Base-by-base conservation (phyloP, 2,797 vertebrate species). In the Phoebastria nigripes region DNA sequence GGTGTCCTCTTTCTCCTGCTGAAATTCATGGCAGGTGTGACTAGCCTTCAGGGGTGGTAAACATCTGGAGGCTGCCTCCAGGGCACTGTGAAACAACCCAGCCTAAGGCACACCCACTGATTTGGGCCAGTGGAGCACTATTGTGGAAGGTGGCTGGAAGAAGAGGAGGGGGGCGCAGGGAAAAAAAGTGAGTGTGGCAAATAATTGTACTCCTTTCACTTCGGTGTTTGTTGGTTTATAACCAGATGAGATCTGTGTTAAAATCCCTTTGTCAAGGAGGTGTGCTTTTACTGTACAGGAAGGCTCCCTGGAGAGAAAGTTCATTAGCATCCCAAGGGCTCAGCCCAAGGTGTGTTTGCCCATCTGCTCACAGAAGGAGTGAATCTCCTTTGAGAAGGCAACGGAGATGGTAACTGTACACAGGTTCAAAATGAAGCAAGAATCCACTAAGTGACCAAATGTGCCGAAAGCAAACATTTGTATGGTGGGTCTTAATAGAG, bases 281-380 rank as follows among this genome's bases (percentile, higher is more conserved):
- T 83, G 58, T 91, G 54, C 41, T 89, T 90, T 94, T 83, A n/a
- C 69, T 86, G 58, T 88, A 41, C 65, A 72, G 51, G 66, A 91
- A 96, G 85, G 51, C 73, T 95, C 82, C 79, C 87, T 79, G 89
- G 82, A 89, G 91, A 86, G 61, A 86, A 87, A 89, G 71, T 93
- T 81, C 82, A 81, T 95, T 91, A 87, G 87, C 76, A 90, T 95
- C 42, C 46, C 35, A 65, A 91, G 49, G 52, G 61, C 56, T 89
- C 76, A 71, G 67, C 69, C 79, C 76, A 65, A 92, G 93, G 24
- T 77, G 59, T 67, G 29, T 90, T 82, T 94, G 81, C 87, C 76
- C 84, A 74, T 87, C 95, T 92, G 82, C 84, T 91, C 29, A 0
- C 19, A 39, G 65, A 88, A 83, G 82, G 91, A 95, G 26, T 37